Evolutionary conservation across 2,113 vertebrate species (phyloP), one percentile per base, ranked within the genome.

Genomic region (Oreotrochilus melanogaster): DNA sequence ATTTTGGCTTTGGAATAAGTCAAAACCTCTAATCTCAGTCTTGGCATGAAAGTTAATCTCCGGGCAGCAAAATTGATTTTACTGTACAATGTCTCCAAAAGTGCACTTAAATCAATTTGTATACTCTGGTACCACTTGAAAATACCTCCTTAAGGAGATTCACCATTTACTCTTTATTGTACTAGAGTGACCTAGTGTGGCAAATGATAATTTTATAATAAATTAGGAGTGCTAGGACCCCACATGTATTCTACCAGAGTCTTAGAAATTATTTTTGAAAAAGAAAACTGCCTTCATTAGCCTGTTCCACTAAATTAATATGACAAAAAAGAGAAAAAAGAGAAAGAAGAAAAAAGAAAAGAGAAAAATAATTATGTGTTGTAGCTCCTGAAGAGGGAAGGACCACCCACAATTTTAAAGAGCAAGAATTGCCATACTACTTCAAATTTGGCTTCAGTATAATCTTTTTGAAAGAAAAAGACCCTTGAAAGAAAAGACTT

Each of bases 51-150:
- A 96, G 93, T 91, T 95, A 94, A 95, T 91, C 85, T 94, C 62
- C 28, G 25, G 83, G 64, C 66, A 39, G 23, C 79, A 86, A 83
- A 97, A 97, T 98, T 97, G 97, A 98, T 98, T 94, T 95, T 73
- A 88, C 57, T 84, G 72, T 94, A 89, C 64, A 79, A 69, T 70
- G 75, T 54, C 86, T 98, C 97, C 97, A 98, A 97, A 98, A 98
- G 93, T 79, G 94, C 94, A 98, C 97, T 98, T 97, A 97, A 95
- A 96, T 97, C 95, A 98, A 97, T 98, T 97, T 96, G 93, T 90
- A 83, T 83, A 76, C 62, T 91, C 72, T 82, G 80, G 86, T 87
- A 82, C 91, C 81, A 95, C 91, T 84, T 76, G 92, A 80, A 97
- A 95, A 94, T 93, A 96, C 97, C 89, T 97, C 94, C 95, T 87